Percentiles rank a stretch among this genome's conserved stretches.
These are phyloP conservation scores for Yponomeuta cagnagella DNA, from an alignment of 2,888 invertebrate genomes.

Conservation along the genomic window DNA sequence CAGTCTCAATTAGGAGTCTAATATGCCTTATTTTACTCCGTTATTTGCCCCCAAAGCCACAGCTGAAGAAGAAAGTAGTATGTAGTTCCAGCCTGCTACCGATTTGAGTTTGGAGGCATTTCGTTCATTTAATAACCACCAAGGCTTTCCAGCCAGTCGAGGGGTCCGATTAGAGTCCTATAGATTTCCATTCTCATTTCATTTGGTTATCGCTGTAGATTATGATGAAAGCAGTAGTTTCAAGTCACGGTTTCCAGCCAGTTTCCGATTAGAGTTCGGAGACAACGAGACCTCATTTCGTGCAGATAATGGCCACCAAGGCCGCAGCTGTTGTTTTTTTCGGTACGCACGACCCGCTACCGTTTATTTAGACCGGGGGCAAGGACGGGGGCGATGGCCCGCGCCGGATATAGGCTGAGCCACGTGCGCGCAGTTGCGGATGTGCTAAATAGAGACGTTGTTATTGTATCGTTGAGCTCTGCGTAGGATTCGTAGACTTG, in stretches of 20 bases:
- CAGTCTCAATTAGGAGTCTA: too few relatives aligned
- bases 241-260: too few relatives aligned
- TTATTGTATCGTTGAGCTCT: neutral
- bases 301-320: conserved; percentile 24
- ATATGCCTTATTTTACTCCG: too few relatives aligned
- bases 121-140: neutral
- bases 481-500: too few relatives aligned
- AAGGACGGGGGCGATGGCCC: conserved; percentile 33
- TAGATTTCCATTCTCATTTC: too few relatives aligned
- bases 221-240: too few relatives aligned
- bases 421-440: conserved; percentile 30
- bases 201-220: too few relatives aligned
- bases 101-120: neutral
- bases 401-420: conserved; percentile 35
- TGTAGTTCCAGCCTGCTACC: too few relatives aligned
- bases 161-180: too few relatives aligned
- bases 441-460: neutral
- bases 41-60: too few relatives aligned
- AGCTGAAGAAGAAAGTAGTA: too few relatives aligned
- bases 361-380: conserved; percentile 2
- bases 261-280: too few relatives aligned
- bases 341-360: neutral
- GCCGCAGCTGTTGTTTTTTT: conserved; percentile 23
- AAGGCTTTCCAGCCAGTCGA: conserved; percentile 21
- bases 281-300: neutral